Evolutionary conservation across 2,888 invertebrate species (phyloP), one percentile per base, ranked within the genome.

Genomic region (Rhagium mordax): DNA sequence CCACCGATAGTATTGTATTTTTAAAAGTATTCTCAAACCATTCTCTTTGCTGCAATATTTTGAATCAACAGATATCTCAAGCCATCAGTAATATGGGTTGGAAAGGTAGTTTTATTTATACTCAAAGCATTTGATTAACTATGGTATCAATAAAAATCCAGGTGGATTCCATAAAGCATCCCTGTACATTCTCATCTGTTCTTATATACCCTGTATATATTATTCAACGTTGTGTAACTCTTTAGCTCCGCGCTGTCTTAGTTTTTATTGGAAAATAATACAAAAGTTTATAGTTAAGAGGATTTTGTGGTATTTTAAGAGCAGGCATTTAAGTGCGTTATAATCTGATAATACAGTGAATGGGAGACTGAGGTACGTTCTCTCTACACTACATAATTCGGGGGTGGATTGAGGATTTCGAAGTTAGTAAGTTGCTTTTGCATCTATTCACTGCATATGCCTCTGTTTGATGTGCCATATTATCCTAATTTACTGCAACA

Each of bases 311-410:
- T 79, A 82, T 83, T 84, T n/a, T 84, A 82, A 84, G 84, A 85
- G 86, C 80, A 73, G 75, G 84, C 84, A 83, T 86, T 86, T 86
- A 85, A 86, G 86, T 86, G 86, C 85, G 85, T 86, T 86, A 86
- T 87, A 87, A 87, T 86, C 87, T 83, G 81, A 79, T 82, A 84
- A 83, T 85, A 84, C 85, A 85, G 85, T 85, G 86, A 86, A 85
- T 84, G 81, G 80, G 72, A 76, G 74, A 73, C 71, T 72, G 77
- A 76, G 76, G 78, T 80, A 76, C 49, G 51, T 68, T 76, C 78
- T 76, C 75, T 65, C 53, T 68, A 65, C 74, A 55, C 62, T 57
- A 74, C 77, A 78, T 76, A 78, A 78, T 78, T 75, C 76, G 76
- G 72, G 77, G 80, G 77, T 53, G 70, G 72, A 53, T 64, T 29